phyloP scores from a whole-genome alignment of 2,888 invertebrate species.

The Thecocarcelia acutangulata region DNA sequence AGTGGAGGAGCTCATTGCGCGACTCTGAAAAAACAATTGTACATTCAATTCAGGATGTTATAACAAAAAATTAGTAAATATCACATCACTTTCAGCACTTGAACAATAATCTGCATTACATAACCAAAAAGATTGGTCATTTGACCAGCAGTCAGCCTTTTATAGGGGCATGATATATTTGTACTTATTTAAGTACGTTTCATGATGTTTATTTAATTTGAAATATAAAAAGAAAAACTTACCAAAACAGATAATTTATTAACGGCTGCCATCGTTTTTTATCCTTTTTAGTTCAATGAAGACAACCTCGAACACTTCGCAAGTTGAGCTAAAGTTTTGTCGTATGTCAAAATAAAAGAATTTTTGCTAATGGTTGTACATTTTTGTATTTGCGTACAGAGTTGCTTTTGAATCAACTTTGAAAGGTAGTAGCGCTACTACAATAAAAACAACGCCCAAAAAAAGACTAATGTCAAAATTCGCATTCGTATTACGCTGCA shows the following conservation, averaged over 20 bases:
- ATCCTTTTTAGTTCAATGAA: slow-evolving; percentile 26
- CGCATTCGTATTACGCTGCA: no score
- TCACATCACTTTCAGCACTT: slow-evolving; percentile 13
- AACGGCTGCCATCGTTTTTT: slow-evolving; percentile 76
- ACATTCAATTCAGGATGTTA: slow-evolving; percentile 48
- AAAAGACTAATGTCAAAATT: no score
- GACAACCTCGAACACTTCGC: slow-evolving; percentile 39
- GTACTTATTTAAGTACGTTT: no score
- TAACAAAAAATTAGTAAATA: not conserved
- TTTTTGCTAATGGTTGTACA: slow-evolving; percentile 22
- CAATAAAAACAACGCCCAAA: no score
- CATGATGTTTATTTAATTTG: not conserved
- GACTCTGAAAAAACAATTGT: slow-evolving; percentile 73
- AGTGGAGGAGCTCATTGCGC: slow-evolving; percentile 75
- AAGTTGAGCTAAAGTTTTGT: slow-evolving; percentile 14
- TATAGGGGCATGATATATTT: no score
- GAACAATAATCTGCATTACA: slow-evolving; percentile 64
- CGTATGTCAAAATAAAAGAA: slow-evolving; percentile 26
- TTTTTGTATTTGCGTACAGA: not conserved
- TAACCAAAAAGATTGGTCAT: slow-evolving; percentile 63
- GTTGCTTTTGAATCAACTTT: no score
- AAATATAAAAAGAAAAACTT: slow-evolving; percentile 60
- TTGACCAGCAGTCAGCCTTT: not conserved
- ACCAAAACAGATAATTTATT: slow-evolving; percentile 80
- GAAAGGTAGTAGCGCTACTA: no score